Evolutionary conservation across 2,888 invertebrate species (phyloP).

Genomic region (Tribolium freemani): DNA sequence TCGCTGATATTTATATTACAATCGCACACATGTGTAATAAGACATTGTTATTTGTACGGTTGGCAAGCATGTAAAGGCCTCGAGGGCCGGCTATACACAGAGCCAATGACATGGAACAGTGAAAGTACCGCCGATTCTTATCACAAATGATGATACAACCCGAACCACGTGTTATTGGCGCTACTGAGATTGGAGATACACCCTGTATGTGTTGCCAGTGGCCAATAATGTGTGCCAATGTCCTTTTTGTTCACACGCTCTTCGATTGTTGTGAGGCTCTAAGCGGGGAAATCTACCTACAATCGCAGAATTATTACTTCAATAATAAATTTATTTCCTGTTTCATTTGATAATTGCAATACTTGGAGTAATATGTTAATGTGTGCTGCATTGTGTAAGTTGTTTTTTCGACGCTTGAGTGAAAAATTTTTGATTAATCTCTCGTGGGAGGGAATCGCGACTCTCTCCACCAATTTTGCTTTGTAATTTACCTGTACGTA

Average conservation of each 20-base stretch:
- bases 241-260: slow-evolving; percentile 23
- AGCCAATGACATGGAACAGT: slow-evolving; percentile 48
- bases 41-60: slow-evolving; percentile 30
- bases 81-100: slow-evolving; percentile 31
- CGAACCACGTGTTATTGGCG: slow-evolving; percentile 47
- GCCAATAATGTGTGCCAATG: background rate
- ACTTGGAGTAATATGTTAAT: slow-evolving; percentile 16
- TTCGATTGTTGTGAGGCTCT: slow-evolving; percentile 26
- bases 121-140: slow-evolving; percentile 50
- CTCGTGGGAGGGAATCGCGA: slow-evolving; percentile 18
- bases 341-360: slow-evolving; percentile 30
- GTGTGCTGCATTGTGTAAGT: slow-evolving; percentile 16
- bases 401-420: background rate
- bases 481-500: too few species aligned
- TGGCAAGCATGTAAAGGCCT: slow-evolving; percentile 21
- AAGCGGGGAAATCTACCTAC: slow-evolving; percentile 37
- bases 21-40: slow-evolving; percentile 25
- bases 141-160: slow-evolving; percentile 49
- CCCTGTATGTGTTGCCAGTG: background rate
- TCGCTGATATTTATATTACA: slow-evolving; percentile 34
- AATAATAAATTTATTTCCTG: slow-evolving; percentile 37
- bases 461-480: background rate
- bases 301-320: slow-evolving; percentile 27
- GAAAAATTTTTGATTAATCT: slow-evolving; percentile 5
- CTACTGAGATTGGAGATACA: background rate